phyloP scores from a whole-genome alignment of 2,797 vertebrate species.

The Morus bassanus region DNA sequence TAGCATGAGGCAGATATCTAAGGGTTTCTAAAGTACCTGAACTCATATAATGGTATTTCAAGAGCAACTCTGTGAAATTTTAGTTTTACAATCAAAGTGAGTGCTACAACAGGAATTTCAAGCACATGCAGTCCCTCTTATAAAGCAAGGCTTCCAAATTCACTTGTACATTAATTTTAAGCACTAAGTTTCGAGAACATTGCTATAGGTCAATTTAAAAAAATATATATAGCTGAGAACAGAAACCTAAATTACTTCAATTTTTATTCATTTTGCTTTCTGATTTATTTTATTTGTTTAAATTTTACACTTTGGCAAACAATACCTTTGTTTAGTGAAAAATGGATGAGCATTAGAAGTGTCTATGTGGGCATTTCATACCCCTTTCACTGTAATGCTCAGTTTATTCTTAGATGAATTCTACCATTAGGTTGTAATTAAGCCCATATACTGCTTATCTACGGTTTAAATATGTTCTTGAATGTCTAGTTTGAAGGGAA shows the following conservation, averaged over 20 bases:
- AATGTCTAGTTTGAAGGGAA: not conserved
- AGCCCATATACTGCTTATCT: not conserved
- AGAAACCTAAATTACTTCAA: not conserved
- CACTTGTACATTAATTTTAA: not conserved
- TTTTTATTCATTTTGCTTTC: not conserved
- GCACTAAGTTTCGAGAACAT: not conserved
- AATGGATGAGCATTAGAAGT: not conserved
- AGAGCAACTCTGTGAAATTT: not conserved
- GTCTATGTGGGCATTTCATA: not conserved
- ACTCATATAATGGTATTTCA: not conserved
- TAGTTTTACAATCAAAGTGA: not conserved
- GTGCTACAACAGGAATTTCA: not conserved
- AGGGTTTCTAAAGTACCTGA: not conserved
- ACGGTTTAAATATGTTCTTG: not conserved
- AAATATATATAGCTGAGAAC: not conserved
- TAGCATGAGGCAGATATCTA: not conserved
- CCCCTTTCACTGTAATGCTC: not conserved
- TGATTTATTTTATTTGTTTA: not conserved
- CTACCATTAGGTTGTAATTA: not conserved
- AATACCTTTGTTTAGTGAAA: not conserved
- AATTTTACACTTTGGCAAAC: not conserved
- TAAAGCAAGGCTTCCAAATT: not conserved
- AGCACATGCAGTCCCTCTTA: not conserved
- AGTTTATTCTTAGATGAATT: slow-evolving; percentile 2
- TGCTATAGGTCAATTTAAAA: not conserved